Percentiles rank a stretch among this genome's conserved stretches.
phyloP scores from a whole-genome alignment of 2,888 invertebrate species.

The Orthosia gothica region DNA sequence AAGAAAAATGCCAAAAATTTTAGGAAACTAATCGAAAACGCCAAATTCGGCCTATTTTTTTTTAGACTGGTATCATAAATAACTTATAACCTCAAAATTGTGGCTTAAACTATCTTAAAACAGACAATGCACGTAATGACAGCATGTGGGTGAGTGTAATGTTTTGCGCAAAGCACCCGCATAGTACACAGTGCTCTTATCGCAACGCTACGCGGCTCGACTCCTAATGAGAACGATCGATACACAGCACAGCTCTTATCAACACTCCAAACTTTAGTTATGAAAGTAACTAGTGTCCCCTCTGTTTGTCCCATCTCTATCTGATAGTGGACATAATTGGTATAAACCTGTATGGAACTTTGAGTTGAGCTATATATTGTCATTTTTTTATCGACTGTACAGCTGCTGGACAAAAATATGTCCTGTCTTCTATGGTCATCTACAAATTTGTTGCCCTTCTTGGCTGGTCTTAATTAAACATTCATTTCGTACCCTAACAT shows the following conservation, averaged over 20 bases:
- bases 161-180: conserved; percentile 83
- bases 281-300: conserved; percentile 76
- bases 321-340: conserved; percentile 55
- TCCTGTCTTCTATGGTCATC: not conserved
- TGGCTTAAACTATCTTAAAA: conserved; percentile 10
- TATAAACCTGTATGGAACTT: conserved; percentile 11
- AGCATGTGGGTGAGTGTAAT: conserved; percentile 73
- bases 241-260: conserved; percentile 81
- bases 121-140: conserved; percentile 48
- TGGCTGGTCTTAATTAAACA: too few species aligned
- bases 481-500: too few species aligned
- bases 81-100: conserved; percentile 8
- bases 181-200: conserved; percentile 70
- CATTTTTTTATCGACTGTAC: not conserved
- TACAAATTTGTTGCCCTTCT: too few species aligned
- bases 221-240: conserved; percentile 86
- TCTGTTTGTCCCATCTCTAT: conserved; percentile 58
- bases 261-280: conserved; percentile 88
- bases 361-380: not conserved
- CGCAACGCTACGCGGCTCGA: conserved; percentile 79
- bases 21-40: not conserved
- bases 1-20: not conserved
- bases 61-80: not conserved
- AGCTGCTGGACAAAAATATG: not conserved
- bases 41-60: not conserved